These are phyloP conservation scores for Leucoma salicis DNA, from an alignment of 2,888 invertebrate genomes.

Conservation along the genomic window DNA sequence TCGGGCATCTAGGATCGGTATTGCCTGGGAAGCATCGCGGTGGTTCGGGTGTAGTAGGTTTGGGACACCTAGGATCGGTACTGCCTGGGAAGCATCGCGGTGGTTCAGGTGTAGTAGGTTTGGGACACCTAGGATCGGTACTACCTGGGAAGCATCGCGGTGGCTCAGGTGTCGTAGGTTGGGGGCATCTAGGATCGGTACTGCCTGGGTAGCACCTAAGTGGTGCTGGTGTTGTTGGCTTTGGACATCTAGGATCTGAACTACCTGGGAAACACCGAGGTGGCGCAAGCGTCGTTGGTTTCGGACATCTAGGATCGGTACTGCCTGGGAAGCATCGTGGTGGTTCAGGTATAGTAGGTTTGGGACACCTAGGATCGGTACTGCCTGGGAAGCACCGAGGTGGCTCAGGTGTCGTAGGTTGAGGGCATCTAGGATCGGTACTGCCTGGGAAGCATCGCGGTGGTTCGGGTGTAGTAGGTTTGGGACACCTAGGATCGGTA, in stretches of 20 bases:
- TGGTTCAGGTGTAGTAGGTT: slow-evolving; percentile 34
- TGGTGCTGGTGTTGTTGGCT: slow-evolving; percentile 32
- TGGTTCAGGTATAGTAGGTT: slow-evolving; percentile 38
- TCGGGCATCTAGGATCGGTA: slow-evolving; percentile 40
- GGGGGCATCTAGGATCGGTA: slow-evolving; percentile 16
- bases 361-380: slow-evolving; percentile 51
- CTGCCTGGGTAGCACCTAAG: slow-evolving; percentile 24
- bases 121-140: slow-evolving; percentile 16
- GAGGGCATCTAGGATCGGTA: slow-evolving; percentile 5
- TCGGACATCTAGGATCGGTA: slow-evolving; percentile 40
- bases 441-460: slow-evolving; percentile 6
- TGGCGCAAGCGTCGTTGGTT: slow-evolving; percentile 37
- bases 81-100: slow-evolving; percentile 32
- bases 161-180: slow-evolving; percentile 11
- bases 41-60: slow-evolving; percentile 41
- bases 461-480: slow-evolving; percentile 18
- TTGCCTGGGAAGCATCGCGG: slow-evolving; percentile 39
- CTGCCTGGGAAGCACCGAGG: slow-evolving; percentile 41
- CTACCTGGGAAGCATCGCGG: slow-evolving; percentile 20
- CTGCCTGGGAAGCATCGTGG: slow-evolving; percentile 41
- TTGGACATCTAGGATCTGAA: slow-evolving; percentile 45
- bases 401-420: slow-evolving; percentile 11
- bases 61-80: slow-evolving; percentile 34
- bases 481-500: slow-evolving; percentile 44
- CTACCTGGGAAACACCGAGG: slow-evolving; percentile 42